Evolutionary conservation across 1,140 invertebrate genomes (phyloP), one percentile per base, ranked within the genome.

Genomic region (Adelges cooleyi): DNA sequence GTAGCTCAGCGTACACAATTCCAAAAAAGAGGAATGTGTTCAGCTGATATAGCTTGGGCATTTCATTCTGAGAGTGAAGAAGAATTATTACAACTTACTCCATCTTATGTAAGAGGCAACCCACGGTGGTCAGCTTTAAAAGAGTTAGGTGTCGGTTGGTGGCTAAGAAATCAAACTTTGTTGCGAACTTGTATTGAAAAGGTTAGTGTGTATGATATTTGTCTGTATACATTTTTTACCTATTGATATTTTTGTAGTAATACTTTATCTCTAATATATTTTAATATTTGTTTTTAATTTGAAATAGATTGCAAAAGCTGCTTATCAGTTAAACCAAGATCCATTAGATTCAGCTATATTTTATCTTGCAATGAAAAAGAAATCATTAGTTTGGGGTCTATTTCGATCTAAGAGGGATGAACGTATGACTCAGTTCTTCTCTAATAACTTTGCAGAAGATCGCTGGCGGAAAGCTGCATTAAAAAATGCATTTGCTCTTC

Each of bases 1-100:
- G 75, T 94, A 3, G 85, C 83, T 2, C 93, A 98, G 74, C 80
- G 95, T 42, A 84, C 86, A 0, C 81, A 86, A 56, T 84, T 98
- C 65, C 90, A 95, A 72, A 86, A 87, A 65, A 84, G 87, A 68
- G 97, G 96, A 15, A 85, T 99, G 0, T 87, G 87, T 6, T 89
- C 90, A 1, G 89, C 92, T 65, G 93, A 97, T 76, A 79, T 99
- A 13, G 93, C 97, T 10, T 99, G 97, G 97, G 97, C 95, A 1
- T 99, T 95, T 76, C 96, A 99, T 77, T 98, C 95, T 0, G 96
- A 99, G 76, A 92, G 92, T 27, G 91, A 97, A 76, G 94, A 97
- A 72, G 96, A 98, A 75, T 76, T 99, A 29, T 75, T 99, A 2
- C 86, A 87, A 65, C 76, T 97, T 17, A 87, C 98, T 68, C 95